phyloP scores from a whole-genome alignment of 2,888 invertebrate genomes.

The Lithophane semibrunnea region DNA sequence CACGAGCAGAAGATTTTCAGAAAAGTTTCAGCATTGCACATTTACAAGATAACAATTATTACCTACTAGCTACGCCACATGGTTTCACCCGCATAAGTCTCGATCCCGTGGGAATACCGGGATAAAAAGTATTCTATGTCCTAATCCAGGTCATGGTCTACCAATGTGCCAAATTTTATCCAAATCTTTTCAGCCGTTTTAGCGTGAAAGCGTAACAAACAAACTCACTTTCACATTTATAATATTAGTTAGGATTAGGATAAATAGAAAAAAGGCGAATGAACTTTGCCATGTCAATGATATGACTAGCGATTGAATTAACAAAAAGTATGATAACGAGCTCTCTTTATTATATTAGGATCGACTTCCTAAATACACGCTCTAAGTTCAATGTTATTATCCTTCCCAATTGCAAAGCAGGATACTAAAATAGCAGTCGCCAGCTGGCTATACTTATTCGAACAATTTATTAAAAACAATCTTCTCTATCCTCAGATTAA shows the following conservation, averaged over 20 bases:
- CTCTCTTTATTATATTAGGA: neutral
- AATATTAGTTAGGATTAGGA: too few relatives aligned
- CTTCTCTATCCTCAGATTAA: slow-evolving; percentile 11
- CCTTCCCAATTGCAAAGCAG: neutral
- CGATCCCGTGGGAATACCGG: too few relatives aligned
- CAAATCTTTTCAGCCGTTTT: too few relatives aligned
- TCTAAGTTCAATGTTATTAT: slow-evolving; percentile 24
- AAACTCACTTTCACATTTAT: too few relatives aligned
- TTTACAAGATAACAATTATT: neutral
- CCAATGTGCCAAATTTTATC: too few relatives aligned
- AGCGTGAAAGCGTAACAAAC: too few relatives aligned
- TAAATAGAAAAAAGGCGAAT: neutral
- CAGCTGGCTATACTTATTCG: neutral
- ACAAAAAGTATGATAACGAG: neutral
- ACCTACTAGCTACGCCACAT: neutral
- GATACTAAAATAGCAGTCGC: neutral
- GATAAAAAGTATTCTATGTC: too few relatives aligned
- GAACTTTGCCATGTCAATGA: neutral
- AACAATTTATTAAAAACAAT: slow-evolving; percentile 20
- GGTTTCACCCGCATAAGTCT: too few relatives aligned
- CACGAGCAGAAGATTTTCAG: neutral
- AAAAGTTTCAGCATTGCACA: neutral
- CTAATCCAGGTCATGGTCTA: too few relatives aligned
- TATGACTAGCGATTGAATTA: slow-evolving; percentile 9
- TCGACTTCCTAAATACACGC: slow-evolving; percentile 4